Percentiles rank a stretch among this genome's conserved stretches.
Conservation (phyloP, 2,797 vertebrate species). For the Myotis vivesi region DNA sequence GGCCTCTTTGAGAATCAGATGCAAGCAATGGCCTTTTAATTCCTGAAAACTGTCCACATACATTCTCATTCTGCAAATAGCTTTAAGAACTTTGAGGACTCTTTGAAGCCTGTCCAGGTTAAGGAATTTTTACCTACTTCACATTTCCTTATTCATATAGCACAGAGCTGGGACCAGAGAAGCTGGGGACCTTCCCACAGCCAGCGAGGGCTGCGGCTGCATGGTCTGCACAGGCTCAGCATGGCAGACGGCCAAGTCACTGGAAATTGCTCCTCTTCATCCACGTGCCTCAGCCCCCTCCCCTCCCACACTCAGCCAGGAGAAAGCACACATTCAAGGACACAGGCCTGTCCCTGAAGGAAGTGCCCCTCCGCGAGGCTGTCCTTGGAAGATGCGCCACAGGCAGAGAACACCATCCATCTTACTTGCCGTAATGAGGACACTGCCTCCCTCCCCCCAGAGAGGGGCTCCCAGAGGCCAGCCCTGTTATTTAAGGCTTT, state of each 20-base stretch:
- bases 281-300: background rate
- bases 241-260: background rate
- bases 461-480: slow-evolving; percentile 54
- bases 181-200: background rate
- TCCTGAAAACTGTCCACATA: background rate
- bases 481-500: slow-evolving; percentile 68
- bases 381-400: background rate
- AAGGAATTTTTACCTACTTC: background rate
- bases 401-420: background rate
- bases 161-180: background rate
- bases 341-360: background rate
- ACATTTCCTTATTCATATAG: background rate
- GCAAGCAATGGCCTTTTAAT: background rate
- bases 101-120: background rate
- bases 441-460: background rate
- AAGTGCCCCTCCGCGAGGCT: background rate
- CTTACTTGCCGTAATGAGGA: slow-evolving; percentile 49
- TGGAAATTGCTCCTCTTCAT: background rate
- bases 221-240: background rate
- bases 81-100: background rate
- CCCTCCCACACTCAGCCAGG: background rate
- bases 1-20: background rate
- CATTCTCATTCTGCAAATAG: background rate
- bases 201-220: background rate
- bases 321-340: background rate